Base-by-base conservation (phyloP, 2,888 invertebrate genomes). In the Eucriotettix oculatus region DNA sequence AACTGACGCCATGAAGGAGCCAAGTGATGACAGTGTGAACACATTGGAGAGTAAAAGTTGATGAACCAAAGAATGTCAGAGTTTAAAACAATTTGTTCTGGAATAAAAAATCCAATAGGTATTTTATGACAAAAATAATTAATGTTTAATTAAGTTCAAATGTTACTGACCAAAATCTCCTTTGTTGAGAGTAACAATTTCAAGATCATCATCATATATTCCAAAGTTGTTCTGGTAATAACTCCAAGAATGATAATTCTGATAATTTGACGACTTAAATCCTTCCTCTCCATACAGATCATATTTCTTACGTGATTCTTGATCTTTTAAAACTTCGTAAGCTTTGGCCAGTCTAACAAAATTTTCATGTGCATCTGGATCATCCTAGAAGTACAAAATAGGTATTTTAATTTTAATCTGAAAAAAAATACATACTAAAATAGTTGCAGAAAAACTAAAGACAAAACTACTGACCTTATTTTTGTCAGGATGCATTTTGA, bases 41-140 rank as follows among this genome's bases (percentile, higher is more conserved):
- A 92, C 70, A 85, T 84, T 2, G 91, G 87, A 1, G 90, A 90
- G 73, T 92, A 93, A 71, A 87, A 92, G 73, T 92, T 92, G 62
- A 93, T 79, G 71, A 92, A 90, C 85, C 91, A 87, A 42, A 85
- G 79, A 63, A 85, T 86, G 58, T 81, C 81, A 43, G 77, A 75
- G 56, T 74, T 73, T 41, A 79, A 78, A 57, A 86, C 77, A 67
- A 74, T 76, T 64, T 68, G 71, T 64, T 74, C 78, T 78, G 73
- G 60, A 73, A 71, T 29, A 7, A 29, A 29, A 29, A 29, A 29
- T 29, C 29, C 29, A 29, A 29, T 29, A 29, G 29, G 29, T 7
- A 29, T 29, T 29, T 29, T 29, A 29, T 29, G 29, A 29, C 3
- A 29, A 29, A 29, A 29, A 29, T 29, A 29, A 29, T 29, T 7